phyloP scores from a whole-genome alignment of 2,113 vertebrate genomes.

The Bettongia penicillata region DNA sequence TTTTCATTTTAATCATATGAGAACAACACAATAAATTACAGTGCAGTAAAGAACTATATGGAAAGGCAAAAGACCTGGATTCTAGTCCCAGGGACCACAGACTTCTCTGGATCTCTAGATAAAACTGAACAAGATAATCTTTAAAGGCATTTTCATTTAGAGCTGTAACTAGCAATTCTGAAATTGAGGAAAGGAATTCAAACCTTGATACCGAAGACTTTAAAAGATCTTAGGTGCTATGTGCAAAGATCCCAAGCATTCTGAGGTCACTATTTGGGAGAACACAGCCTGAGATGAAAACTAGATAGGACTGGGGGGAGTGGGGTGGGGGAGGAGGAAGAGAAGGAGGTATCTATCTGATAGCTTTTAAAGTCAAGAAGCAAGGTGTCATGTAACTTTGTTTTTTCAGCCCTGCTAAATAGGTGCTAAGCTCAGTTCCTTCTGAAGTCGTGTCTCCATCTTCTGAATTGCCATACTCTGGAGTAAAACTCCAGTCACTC shows the following conservation, averaged over 20 bases:
- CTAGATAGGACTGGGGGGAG: neutral
- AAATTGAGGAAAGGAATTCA: neutral
- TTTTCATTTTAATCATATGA: neutral
- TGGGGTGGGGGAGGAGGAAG: no score
- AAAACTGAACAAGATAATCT: neutral
- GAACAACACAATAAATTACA: neutral
- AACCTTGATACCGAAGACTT: neutral
- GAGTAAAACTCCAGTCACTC: neutral
- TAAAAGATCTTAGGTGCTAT: neutral
- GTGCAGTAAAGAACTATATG: neutral
- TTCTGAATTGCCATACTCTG: neutral
- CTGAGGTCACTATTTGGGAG: neutral
- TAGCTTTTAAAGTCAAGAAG: no score
- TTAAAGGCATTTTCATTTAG: neutral
- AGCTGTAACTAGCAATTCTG: neutral
- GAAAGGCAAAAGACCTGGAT: neutral
- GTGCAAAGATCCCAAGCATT: neutral
- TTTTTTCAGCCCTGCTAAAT: neutral
- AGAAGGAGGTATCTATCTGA: neutral
- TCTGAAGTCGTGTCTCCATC: neutral
- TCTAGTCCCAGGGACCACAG: neutral
- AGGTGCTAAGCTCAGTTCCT: neutral
- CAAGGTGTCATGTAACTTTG: neutral
- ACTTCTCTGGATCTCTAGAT: neutral
- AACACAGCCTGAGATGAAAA: neutral